A percentile compares a stretch with the other conserved stretches of the same genome.
Conservation (phyloP, 2,888 invertebrate genomes). For the Caenorhabditis zanzibari region DNA sequence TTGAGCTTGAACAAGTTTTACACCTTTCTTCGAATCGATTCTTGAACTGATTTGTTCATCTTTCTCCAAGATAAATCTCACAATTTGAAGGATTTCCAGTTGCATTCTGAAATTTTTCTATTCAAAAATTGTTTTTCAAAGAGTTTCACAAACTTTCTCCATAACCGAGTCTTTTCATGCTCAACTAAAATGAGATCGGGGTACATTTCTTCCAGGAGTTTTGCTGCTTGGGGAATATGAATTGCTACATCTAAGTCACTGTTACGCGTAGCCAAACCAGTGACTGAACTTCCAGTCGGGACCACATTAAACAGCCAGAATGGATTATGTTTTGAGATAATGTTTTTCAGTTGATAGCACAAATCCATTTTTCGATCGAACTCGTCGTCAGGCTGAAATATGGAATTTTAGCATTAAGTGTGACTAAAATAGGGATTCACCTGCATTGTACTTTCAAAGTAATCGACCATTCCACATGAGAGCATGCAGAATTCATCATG, state of each 20-base stretch:
- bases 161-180: background rate
- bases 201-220: background rate
- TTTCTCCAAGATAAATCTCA: constrained; percentile 49
- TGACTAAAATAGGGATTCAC: background rate
- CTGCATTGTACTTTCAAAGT: constrained; percentile 25
- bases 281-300: constrained; percentile 67
- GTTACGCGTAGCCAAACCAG: constrained; percentile 54
- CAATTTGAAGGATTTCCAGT: constrained; percentile 63
- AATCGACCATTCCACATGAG: constrained; percentile 14
- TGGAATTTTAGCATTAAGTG: background rate
- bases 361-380: constrained; percentile 45
- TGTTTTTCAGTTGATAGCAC: constrained; percentile 40
- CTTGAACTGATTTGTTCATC: constrained; percentile 35
- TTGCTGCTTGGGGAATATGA: constrained; percentile 63
- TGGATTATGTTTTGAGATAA: constrained; percentile 38
- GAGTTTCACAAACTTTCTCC: constrained; percentile 6
- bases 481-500: constrained; percentile 23
- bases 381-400: constrained; percentile 54
- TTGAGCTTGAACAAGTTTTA: constrained; percentile 61
- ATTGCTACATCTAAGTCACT: constrained; percentile 70
- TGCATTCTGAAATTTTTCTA: constrained; percentile 41
- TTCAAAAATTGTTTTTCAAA: background rate
- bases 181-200: background rate
- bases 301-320: constrained; percentile 65
- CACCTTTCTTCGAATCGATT: constrained; percentile 38